Percentiles rank a stretch among this genome's conserved stretches.
Conservation (phyloP, 2,888 invertebrate species). For the Eilema sororculum region DNA sequence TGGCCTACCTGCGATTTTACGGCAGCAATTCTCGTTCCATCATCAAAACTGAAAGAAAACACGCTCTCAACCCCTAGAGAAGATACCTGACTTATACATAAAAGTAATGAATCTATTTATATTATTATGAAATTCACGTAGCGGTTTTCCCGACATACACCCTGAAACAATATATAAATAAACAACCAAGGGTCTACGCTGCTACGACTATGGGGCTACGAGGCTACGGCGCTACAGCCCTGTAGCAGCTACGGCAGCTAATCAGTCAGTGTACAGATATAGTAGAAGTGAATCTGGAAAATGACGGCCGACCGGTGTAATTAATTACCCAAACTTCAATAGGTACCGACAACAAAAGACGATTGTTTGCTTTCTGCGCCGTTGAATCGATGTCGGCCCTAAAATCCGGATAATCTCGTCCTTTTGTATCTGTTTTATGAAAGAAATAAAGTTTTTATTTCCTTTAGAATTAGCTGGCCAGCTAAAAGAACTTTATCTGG, state of each 20-base stretch:
- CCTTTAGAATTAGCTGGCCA: conserved; percentile 69
- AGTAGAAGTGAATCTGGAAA: conserved; percentile 78
- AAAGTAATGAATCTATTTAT: conserved; percentile 20
- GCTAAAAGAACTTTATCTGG: conserved; percentile 54
- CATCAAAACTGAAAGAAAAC: too few species aligned
- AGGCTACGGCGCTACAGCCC: conserved; percentile 15
- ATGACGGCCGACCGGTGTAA: conserved; percentile 75
- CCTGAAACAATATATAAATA: conserved; percentile 19
- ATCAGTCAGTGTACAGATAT: conserved; percentile 72
- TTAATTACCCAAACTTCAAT: conserved; percentile 83
- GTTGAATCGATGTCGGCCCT: conserved; percentile 79
- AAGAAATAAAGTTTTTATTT: conserved; percentile 82
- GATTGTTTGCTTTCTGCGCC: conserved; percentile 82
- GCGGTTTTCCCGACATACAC: conserved; percentile 16
- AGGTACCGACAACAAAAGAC: conserved; percentile 79
- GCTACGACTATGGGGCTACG: conserved; percentile 14
- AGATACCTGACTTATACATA: background rate
- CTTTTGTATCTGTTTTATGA: conserved; percentile 79
- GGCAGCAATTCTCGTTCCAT: background rate
- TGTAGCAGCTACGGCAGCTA: conserved; percentile 49
- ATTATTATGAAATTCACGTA: conserved; percentile 25
- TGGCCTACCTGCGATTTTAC: background rate
- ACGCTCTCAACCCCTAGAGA: background rate
- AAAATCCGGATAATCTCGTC: conserved; percentile 81
- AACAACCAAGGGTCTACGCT: conserved; percentile 30